These are phyloP conservation scores for Elysia crispata DNA, from an alignment of 2,888 invertebrate genomes.

Conservation along the genomic window DNA sequence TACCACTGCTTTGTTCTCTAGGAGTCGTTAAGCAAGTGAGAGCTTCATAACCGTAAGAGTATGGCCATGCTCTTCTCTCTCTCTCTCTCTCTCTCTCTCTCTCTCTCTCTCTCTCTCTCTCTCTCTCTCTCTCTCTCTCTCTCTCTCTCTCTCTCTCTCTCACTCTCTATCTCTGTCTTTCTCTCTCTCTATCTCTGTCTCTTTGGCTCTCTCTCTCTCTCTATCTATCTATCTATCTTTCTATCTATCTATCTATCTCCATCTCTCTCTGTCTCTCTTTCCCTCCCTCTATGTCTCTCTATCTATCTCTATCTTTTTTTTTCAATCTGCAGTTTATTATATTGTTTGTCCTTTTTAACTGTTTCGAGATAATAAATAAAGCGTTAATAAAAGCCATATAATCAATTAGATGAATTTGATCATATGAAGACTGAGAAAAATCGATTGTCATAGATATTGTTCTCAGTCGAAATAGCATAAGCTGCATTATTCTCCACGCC, in stretches of 20 bases:
- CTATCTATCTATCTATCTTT: constrained; percentile 15
- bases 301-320: background rate
- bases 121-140: background rate
- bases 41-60: background rate
- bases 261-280: constrained; percentile 13
- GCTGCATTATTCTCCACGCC: no score
- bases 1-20: no score
- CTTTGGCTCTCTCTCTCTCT: constrained; percentile 15
- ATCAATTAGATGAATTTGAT: no score
- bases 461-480: no score
- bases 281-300: background rate
- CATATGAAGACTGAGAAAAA: no score
- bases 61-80: background rate
- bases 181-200: background rate
- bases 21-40: no score
- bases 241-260: background rate
- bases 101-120: background rate
- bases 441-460: no score
- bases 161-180: background rate
- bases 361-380: no score
- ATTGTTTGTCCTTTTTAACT: no score
- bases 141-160: background rate
- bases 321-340: no score
- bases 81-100: background rate
- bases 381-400: no score